Base-by-base conservation (phyloP, 2,888 invertebrate species). In the Acrobasis suavella region DNA sequence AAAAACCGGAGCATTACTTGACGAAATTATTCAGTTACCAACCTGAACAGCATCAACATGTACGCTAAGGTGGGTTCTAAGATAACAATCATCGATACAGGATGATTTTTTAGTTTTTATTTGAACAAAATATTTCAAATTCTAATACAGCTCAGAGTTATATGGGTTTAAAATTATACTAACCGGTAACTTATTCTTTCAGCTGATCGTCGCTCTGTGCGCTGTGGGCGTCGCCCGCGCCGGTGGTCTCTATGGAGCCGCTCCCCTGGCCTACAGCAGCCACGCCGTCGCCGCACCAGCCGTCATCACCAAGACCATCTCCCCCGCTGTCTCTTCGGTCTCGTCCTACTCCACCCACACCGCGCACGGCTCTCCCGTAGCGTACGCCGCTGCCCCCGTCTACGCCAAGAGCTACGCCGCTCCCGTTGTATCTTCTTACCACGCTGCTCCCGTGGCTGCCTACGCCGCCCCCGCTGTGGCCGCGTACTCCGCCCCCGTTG, bases 131-230 rank as follows among this genome's bases (percentile, higher is more conserved):
- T 1, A 14, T 14, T 46, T 5, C 9, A 46, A 14, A 46, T 6
- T 14, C 5, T 42, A 42, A 14, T 46, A 12, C 14, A 46, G 7
- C 1, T 12, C n/a, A n/a, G n/a, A 42, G 12, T 42, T 5, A 46
- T 46, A 2, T 1, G 46, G n/a, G 14, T 14, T 14, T 14, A 0
- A 3, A 42, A 42, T 0, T 42, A 42, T 12, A 12, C 12, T 42
- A 16, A 14, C 16, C 15, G 5, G n/a, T 52, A 9, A 55, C 60
- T 68, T 49, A 52, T 46, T 54, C 16, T 85, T 88, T 55, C 80
- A 91, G 94, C 81, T 94, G 75, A 87, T 95, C 82, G 84, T 94
- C 69, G 86, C 95, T 73, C 93, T 93, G 76, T 93, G 94, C 81
- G 87, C 92, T 72, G 83, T 95, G 87, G 94, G 94, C 71, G 86